A percentile compares a stretch with the other conserved stretches of the same genome.
Evolutionary conservation across 2,797 vertebrate species (phyloP).

Genomic region (Argyrosomus regius): DNA sequence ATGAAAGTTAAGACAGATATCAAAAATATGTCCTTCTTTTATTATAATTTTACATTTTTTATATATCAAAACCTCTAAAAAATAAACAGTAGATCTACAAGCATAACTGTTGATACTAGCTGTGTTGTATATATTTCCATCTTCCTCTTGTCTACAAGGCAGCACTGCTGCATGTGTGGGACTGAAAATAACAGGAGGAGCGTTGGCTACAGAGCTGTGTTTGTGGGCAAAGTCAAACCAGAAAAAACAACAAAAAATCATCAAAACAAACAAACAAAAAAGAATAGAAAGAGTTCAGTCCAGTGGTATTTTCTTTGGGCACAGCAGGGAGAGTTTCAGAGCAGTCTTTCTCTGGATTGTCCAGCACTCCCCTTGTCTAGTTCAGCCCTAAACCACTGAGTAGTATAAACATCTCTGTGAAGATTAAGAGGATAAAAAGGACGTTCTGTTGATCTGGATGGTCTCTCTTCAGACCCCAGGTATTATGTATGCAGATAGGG

Average conservation of each 20-base stretch:
- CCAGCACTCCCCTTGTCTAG: constrained; percentile 43
- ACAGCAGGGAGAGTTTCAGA: constrained; percentile 53
- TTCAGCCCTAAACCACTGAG: constrained; percentile 51
- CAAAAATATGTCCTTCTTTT: constrained; percentile 74
- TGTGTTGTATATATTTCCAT: constrained; percentile 43
- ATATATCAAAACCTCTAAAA: constrained; percentile 79
- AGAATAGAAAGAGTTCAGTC: constrained; percentile 50
- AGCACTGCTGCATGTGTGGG: constrained; percentile 68
- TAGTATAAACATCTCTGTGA: constrained; percentile 52
- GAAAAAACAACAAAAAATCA: not conserved
- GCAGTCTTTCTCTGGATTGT: constrained; percentile 57
- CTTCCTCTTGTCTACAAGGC: constrained; percentile 60
- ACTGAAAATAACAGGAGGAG: constrained; percentile 51
- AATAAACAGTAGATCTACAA: constrained; percentile 67
- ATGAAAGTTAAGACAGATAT: constrained; percentile 44
- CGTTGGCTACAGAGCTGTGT: constrained; percentile 55
- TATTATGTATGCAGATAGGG: constrained; percentile 38
- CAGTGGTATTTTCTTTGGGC: constrained; percentile 27
- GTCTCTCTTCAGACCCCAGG: constrained; percentile 53
- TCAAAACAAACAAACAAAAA: constrained; percentile 14
- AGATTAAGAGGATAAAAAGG: constrained; percentile 59
- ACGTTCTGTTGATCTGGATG: constrained; percentile 40
- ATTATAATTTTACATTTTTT: constrained; percentile 72
- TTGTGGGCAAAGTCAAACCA: constrained; percentile 53
- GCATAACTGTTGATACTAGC: constrained; percentile 53